Evolutionary conservation across 2,888 invertebrate species (phyloP), one percentile per base, ranked within the genome.

Genomic region (Pristionchus mayeri): DNA sequence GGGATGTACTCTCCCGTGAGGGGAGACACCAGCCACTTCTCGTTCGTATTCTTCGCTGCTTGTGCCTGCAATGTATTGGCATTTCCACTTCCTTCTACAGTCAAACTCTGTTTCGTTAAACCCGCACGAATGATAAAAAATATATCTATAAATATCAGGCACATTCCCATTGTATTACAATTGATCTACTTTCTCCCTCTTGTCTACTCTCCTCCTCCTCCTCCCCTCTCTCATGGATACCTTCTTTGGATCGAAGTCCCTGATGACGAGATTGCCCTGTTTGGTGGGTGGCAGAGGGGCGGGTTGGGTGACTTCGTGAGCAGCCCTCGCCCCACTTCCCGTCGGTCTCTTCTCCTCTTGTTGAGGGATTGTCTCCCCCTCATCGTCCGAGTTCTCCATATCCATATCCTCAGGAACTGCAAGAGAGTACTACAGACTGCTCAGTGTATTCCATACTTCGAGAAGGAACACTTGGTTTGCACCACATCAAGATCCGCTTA

Each of bases 1-100:
- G 97, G 97, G 91, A 99, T 98, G 93, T 96, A 96, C 93, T 99
- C 98, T 57, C 98, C 98, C 0, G 98, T 99, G 92, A 99, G 97
- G 0, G 98, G 99, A 0, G 98, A 99, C 87, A 99, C 97, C 84
- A 98, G 95, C 94, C 96, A 98, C 93, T 97, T 90, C 50, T 92
- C 90, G 37, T 79, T 67, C 1, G 84, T 44, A 21, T 67, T 78
- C 54, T 83, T 84, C 71, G 57, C 18, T 3, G 84, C 40, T 40
- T 54, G 54, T 4, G 75, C 52, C 84, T 57, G 24, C 54, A 57
- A 21, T 27, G 40, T 44, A 9, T 44, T 13, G 44, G 44, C 44
- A 44, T 13, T 44, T 44, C 44, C 13, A 9, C 13, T 9, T 13
- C 44, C 13, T 44, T 9, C 7, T 6, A 44, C 44, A 44, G 44